phyloP scores from a whole-genome alignment of 2,113 vertebrate genomes.

The Gymnogyps californianus region DNA sequence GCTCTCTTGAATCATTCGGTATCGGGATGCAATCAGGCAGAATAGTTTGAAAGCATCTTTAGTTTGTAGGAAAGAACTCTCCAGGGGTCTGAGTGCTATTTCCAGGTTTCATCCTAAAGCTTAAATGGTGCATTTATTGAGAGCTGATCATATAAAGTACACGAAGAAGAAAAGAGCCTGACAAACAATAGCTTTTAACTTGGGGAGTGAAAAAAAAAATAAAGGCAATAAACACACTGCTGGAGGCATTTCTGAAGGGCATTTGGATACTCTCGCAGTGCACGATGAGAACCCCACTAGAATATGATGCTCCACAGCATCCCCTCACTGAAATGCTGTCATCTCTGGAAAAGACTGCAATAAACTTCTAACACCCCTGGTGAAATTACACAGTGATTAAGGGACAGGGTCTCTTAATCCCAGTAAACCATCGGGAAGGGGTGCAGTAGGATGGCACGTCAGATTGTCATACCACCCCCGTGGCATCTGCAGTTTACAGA shows the following conservation, averaged over 20 bases:
- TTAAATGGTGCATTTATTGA: slow-evolving; percentile 15
- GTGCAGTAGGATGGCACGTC: not conserved
- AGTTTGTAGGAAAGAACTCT: not conserved
- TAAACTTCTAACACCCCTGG: not conserved
- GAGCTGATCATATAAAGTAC: not conserved
- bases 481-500: not conserved
- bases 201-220: not conserved
- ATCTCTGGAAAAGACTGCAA: not conserved
- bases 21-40: not conserved
- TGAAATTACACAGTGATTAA: not conserved
- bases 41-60: slow-evolving; percentile 32
- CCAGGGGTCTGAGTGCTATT: slow-evolving; percentile 13
- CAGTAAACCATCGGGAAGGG: not conserved
- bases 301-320: not conserved
- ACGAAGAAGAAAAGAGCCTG: not conserved
- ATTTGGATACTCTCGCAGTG: not conserved
- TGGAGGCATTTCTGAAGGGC: not conserved
- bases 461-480: not conserved
- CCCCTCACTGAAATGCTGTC: not conserved
- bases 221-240: not conserved
- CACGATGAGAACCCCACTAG: not conserved
- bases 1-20: not conserved
- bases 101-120: slow-evolving; percentile 11
- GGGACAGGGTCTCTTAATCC: not conserved
- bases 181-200: slow-evolving; percentile 28